These are phyloP conservation scores for Balaeniceps rex DNA, from an alignment of 2,113 vertebrate species.

Conservation along the genomic window DNA sequence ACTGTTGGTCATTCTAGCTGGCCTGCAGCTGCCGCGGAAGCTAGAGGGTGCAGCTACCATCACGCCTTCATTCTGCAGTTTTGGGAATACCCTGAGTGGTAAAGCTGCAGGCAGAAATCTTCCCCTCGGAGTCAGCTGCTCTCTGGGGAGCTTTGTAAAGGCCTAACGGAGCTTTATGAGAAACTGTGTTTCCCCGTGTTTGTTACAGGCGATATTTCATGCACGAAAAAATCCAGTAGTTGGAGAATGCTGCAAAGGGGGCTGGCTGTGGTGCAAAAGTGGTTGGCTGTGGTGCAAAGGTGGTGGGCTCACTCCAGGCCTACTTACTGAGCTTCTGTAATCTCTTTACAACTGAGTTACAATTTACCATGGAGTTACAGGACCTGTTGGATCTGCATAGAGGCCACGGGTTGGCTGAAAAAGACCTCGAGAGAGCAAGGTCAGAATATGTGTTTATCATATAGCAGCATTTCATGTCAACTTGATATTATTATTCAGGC, in stretches of 20 bases:
- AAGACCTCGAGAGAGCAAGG: background rate
- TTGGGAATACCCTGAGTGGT: background rate
- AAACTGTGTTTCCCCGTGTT: background rate
- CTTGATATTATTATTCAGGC: background rate
- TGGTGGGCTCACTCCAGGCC: background rate
- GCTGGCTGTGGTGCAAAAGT: background rate
- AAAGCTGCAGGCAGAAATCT: background rate
- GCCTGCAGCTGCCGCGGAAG: background rate
- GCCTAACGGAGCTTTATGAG: background rate
- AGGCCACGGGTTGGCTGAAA: background rate
- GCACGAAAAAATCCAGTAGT: background rate
- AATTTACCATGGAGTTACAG: background rate
- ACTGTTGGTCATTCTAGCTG: background rate
- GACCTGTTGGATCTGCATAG: background rate
- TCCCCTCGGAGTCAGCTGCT: background rate
- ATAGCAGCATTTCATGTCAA: background rate
- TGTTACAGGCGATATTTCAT: background rate
- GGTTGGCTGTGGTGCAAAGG: background rate
- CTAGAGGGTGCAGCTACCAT: background rate
- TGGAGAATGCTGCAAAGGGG: background rate
- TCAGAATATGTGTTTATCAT: background rate
- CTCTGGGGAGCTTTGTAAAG: background rate
- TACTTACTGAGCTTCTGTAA: background rate
- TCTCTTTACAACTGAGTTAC: background rate
- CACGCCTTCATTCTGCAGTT: accelerated